Base-by-base conservation (phyloP, 2,888 invertebrate genomes). In the Torymus auratus region DNA sequence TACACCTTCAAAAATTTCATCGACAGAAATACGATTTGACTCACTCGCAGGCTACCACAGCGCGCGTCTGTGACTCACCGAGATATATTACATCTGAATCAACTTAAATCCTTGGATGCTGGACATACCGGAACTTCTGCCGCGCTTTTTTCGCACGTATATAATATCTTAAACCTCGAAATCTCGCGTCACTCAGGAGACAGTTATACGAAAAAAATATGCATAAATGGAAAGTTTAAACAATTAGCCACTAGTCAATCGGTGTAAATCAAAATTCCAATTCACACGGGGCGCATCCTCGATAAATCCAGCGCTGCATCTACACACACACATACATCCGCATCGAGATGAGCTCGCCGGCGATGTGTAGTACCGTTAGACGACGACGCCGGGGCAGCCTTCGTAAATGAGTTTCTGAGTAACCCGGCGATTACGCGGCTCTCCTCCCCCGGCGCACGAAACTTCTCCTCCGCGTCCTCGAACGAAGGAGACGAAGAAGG, bases 331-430 rank as follows among this genome's bases (percentile, higher is more conserved):
- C 58, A 74, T 71, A 41, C 41, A 41, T 41, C 41, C 5, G 41
- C 41, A 41, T 41, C 41, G 41, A 5, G 41, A 41, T 41, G 41
- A 41, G 41, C 41, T 7, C 41, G 41, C 41, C 41, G 7, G 17
- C 67, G 68, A 75, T 70, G 70, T 56, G 13, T 10, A 56, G 65
- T 71, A 58, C 64, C 68, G 78, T 78, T 71, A 78, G 58, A 58
- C 65, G 65, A 12, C 55, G 41, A 41, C 41, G 41, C 41, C 41
- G 41, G 41, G 41, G 41, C 41, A 71, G 50, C 50, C 71, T 71
- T 71, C 71, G 64, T 78, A 78, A 78, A 78, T 71, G 71, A 78
- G 60, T 78, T 78, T 65, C 71, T 28, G 71, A 71, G 71, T 65
- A 64, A 64, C 69, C 76, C 69, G 55, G 55, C n/a, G 58, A 76